Evolutionary conservation across 92 coral and sea anemone species (phyloP), one percentile per base, ranked within the genome.

Genomic region (Phenganax subtilis): DNA sequence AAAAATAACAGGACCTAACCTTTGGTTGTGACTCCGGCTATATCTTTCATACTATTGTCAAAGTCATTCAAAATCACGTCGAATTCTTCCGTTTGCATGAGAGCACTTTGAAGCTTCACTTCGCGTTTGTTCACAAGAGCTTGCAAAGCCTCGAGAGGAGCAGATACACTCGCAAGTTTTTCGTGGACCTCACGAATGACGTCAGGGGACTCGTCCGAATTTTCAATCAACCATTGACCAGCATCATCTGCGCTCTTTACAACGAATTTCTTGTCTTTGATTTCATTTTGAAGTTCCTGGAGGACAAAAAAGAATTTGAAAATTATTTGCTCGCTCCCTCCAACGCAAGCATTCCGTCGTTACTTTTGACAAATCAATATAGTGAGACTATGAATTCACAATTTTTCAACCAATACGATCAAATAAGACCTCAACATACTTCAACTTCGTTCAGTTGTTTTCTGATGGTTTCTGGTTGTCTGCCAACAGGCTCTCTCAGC

Each of bases 41-140:
- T 84, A 28, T 84, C 72, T 55, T 44, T 57, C 84, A 71, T 28
- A 53, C 51, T 66, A 9, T 10, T 10, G 51, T 57, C 73, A 44
- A 29, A 62, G 70, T 54, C 72, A 2, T 51, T 55, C 51, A 69
- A 54, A 70, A 69, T 68, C 54, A 84, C 90, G 86, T 94, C 97
- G 92, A 94, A 92, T 64, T 92, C 98, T 80, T 94, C 97, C 71
- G 91, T 92, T 44, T 92, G 96, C 76, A 94, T 89, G 52, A 94
- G 66, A 14, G 92, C 97, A 64, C 86, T 88, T 84, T 94, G 98
- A 52, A 94, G 89, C 82, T 94, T 94, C 54, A 90, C 91, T 80
- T 94, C 97, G 20, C 98, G 93, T 71, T 94, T 93, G 59, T 89
- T 88, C 80, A 92, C 85, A 82, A 91, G 92, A 28, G 93, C 94